These are phyloP conservation scores for Ormia ochracea DNA, from an alignment of 2,888 invertebrate species.

Conservation along the genomic window DNA sequence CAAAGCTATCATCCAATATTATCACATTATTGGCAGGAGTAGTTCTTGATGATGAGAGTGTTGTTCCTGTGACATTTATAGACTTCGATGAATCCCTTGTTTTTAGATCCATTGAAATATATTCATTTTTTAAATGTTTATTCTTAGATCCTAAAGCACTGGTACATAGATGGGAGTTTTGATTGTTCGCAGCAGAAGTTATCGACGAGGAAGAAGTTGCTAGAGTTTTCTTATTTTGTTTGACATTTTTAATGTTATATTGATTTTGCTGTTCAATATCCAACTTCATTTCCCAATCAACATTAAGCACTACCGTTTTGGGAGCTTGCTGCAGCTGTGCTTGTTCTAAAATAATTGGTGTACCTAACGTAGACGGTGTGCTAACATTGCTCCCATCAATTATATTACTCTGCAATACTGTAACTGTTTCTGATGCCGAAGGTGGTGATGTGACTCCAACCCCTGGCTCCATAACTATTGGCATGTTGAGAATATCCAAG, in stretches of 20 bases:
- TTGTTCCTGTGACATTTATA: background rate
- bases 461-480: constrained; percentile 73
- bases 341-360: constrained; percentile 49
- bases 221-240: constrained; percentile 38
- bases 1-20: constrained; percentile 66
- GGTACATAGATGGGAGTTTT: background rate
- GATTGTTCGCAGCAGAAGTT: background rate
- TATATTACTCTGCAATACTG: constrained; percentile 59
- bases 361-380: constrained; percentile 40
- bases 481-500: constrained; percentile 77
- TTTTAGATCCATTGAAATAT: constrained; percentile 43
- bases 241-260: constrained; percentile 41
- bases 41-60: background rate
- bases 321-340: constrained; percentile 23
- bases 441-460: constrained; percentile 57
- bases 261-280: constrained; percentile 70
- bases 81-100: constrained; percentile 23
- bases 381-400: constrained; percentile 58
- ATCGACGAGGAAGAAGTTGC: constrained; percentile 24
- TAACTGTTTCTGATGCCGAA: constrained; percentile 42
- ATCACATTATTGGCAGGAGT: constrained; percentile 55
- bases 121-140: constrained; percentile 43
- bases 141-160: constrained; percentile 23
- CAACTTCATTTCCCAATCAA: constrained; percentile 81
- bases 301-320: constrained; percentile 70